Percentiles rank a stretch among this genome's conserved stretches.
phyloP scores from a whole-genome alignment of 2,797 vertebrate species.

The Chrosomus eos region DNA sequence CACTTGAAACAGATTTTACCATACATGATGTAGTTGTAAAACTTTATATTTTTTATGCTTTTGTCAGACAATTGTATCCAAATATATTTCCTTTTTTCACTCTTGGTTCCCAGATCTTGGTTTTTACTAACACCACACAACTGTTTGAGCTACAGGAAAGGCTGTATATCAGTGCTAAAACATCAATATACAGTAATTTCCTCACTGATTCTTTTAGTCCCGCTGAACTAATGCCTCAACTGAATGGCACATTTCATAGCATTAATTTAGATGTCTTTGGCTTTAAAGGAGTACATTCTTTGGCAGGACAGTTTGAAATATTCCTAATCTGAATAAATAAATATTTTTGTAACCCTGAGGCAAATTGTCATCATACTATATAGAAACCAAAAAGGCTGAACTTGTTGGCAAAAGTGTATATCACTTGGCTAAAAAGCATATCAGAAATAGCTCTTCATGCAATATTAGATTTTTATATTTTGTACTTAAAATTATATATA shows the following conservation, averaged over 20 bases:
- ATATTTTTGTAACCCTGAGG: constrained; percentile 65
- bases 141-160: background rate
- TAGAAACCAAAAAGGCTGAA: background rate
- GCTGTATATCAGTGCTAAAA: background rate
- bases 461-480: background rate
- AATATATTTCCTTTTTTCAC: background rate
- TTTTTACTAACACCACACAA: background rate
- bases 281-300: constrained; percentile 64
- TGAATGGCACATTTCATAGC: constrained; percentile 56
- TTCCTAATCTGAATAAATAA: constrained; percentile 66
- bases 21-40: background rate
- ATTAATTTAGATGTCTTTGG: constrained; percentile 71
- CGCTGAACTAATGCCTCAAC: background rate
- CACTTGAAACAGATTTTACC: background rate
- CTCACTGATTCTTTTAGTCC: background rate
- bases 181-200: background rate
- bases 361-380: constrained; percentile 10
- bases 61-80: background rate
- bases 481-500: too few relatives aligned
- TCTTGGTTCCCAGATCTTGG: background rate
- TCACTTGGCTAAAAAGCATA: too few relatives aligned
- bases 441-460: background rate
- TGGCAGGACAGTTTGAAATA: constrained; percentile 78
- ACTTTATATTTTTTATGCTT: background rate
- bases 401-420: background rate